Base-by-base conservation (phyloP, 2,888 invertebrate genomes). In the Phragmatobia fuliginosa region DNA sequence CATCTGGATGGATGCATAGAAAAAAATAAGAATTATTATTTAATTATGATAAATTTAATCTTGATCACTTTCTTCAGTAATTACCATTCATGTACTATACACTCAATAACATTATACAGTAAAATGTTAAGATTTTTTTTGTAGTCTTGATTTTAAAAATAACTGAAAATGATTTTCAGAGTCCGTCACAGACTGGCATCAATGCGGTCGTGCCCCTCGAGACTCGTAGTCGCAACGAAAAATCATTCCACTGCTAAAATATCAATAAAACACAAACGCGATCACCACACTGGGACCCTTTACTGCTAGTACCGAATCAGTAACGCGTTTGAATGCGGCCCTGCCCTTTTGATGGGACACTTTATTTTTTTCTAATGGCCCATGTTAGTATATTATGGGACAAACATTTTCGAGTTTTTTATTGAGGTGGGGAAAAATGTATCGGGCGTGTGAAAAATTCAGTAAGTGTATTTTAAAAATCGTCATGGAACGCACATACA, bases 171-270 rank as follows among this genome's bases (percentile, higher is more conserved):
- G 28, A 56, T 25, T 63, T 56, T 21, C 81, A 74, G 75, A 91
- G 82, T 92, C 83, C 91, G 87, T 85, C 87, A 85, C 90, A 76
- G 66, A 75, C 71, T 77, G 81, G 89, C 90, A 92, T 93, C 94
- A 93, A 94, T 93, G 93, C 91, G 89, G 87, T 84, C 82, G 85
- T 83, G 82, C 89, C 94, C 91, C 92, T 77, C 66, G 94, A 92
- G 94, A 85, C 88, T 88, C 92, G 88, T 94, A 87, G 89, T 89
- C 88, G 79, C 83, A 79, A 88, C 91, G 89, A 89, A 88, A 94
- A 94, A 94, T 94, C 94, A 94, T 95, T 94, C 94, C 91, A 77
- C 83, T 87, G 90, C 90, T 92, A 92, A 94, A 95, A 94, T 94
- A 94, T 95, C 95, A 94, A 95, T 95, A 94, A 95, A 94, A 94